A percentile compares a stretch with the other conserved stretches of the same genome.
These are phyloP conservation scores for Epizoanthus illoricatus DNA, from an alignment of 92 coral and sea anemone genomes.

Conservation along the genomic window DNA sequence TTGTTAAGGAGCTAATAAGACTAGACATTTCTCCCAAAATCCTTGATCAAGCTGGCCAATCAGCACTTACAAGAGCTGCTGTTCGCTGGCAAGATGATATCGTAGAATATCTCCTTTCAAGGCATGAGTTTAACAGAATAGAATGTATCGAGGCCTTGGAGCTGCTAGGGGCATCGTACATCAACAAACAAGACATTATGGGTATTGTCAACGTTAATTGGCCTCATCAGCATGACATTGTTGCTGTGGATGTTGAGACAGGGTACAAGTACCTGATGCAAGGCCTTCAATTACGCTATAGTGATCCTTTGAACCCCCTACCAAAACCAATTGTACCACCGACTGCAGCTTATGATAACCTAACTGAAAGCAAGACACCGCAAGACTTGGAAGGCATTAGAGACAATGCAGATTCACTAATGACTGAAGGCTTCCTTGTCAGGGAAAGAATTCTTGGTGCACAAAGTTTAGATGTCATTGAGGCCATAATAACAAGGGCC, in stretches of 20 bases:
- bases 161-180: conserved; percentile 55
- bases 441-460: conserved; percentile 57
- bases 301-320: conserved; percentile 18
- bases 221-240: conserved; percentile 36
- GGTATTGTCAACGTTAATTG: conserved; percentile 52
- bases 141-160: conserved; percentile 50
- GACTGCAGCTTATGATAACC: conserved; percentile 27
- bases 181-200: conserved; percentile 41
- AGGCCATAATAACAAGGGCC: conserved; percentile 24
- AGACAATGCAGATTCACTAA: conserved; percentile 37
- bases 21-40: conserved; percentile 18
- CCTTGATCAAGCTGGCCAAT: conserved; percentile 43
- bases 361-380: conserved; percentile 44
- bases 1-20: conserved; percentile 48
- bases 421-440: conserved; percentile 52
- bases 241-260: conserved; percentile 41
- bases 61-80: conserved; percentile 48
- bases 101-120: conserved; percentile 53
- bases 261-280: conserved; percentile 47
- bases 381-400: conserved; percentile 44
- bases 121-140: conserved; percentile 44
- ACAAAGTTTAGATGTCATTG: conserved; percentile 16
- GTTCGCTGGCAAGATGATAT: conserved; percentile 50
- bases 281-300: conserved; percentile 46
- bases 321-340: conserved; percentile 8